These are phyloP conservation scores for Calliopsis andreniformis DNA, from an alignment of 1,140 invertebrate species.

Conservation along the genomic window DNA sequence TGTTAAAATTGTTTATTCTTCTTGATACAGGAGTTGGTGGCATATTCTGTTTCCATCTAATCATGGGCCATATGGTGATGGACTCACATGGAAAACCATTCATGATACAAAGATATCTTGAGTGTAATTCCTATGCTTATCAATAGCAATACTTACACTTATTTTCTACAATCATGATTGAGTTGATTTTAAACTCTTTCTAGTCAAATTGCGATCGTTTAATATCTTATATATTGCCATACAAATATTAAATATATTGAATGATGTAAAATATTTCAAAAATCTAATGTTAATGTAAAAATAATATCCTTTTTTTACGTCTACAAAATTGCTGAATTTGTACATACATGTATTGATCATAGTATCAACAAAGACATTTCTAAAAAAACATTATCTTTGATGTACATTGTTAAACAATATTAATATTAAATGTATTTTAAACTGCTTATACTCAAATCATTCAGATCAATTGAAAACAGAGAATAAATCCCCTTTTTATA, in stretches of 20 bases:
- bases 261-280: not conserved
- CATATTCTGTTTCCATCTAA: constrained; percentile 91
- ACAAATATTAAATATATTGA: not conserved
- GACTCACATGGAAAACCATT: constrained; percentile 89
- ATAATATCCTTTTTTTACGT: constrained; percentile 11
- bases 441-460: constrained; percentile 12
- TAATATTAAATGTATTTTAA: constrained; percentile 31
- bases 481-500: constrained; percentile 50
- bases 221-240: constrained; percentile 7
- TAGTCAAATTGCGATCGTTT: constrained; percentile 35
- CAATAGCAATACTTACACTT: not conserved
- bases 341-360: not conserved
- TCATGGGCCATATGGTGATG: constrained; percentile 90
- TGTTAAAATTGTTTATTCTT: not conserved
- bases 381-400: constrained; percentile 16
- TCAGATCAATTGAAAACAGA: not conserved
- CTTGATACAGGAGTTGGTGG: constrained; percentile 82
- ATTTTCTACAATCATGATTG: constrained; percentile 18
- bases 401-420: constrained; percentile 16
- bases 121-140: constrained; percentile 29
- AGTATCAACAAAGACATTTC: not conserved
- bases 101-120: constrained; percentile 78
- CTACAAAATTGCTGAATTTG: constrained; percentile 1
- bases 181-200: constrained; percentile 16
- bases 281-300: not conserved